A percentile compares a stretch with the other conserved stretches of the same genome.
Evolutionary conservation across 2,113 vertebrate species (phyloP).

Genomic region (Athene cunicularia): DNA sequence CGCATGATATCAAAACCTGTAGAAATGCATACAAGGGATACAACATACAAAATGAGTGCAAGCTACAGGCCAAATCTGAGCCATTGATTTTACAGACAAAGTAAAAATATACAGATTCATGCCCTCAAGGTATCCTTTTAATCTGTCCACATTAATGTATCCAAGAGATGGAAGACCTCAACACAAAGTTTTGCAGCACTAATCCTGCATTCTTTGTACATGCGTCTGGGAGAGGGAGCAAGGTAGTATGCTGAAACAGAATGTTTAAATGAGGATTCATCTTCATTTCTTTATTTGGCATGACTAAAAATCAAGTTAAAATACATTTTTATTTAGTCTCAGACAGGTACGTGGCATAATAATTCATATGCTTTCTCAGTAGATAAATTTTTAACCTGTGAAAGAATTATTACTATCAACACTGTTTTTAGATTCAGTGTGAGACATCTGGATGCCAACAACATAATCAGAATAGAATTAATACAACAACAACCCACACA

Average conservation of each 20-base stretch:
- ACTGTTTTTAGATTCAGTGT: neutral
- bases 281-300: neutral
- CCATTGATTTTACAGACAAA: neutral
- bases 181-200: neutral
- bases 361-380: neutral
- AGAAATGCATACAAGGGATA: neutral
- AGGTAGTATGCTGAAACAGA: neutral
- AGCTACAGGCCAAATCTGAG: neutral
- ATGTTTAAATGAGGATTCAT: neutral
- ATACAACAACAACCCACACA: constrained; percentile 24
- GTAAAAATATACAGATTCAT: neutral
- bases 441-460: constrained; percentile 11
- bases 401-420: neutral
- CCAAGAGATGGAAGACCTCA: neutral
- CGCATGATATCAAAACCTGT: neutral
- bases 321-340: neutral
- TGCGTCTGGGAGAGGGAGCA: neutral
- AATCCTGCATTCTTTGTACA: neutral
- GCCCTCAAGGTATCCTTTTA: neutral
- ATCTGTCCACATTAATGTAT: neutral
- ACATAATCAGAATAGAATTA: constrained; percentile 46
- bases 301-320: neutral
- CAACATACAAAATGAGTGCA: neutral
- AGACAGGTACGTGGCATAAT: neutral
- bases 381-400: neutral